Evolutionary conservation across 1,140 invertebrate species (phyloP), one percentile per base, ranked within the genome.

Genomic region (Delia radicum): DNA sequence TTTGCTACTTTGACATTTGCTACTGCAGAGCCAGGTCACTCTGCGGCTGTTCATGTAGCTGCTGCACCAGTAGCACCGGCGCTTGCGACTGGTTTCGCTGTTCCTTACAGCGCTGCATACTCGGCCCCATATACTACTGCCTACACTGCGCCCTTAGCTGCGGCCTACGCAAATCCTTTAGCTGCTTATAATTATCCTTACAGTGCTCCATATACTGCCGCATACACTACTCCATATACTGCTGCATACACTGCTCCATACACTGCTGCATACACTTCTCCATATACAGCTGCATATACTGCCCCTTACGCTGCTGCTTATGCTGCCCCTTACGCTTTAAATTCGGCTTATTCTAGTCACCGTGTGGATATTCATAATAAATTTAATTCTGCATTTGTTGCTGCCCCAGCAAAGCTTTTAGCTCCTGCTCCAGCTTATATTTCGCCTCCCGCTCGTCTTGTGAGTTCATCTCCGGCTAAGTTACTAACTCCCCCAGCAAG

Each of bases 291-390:
- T 27, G 21, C 42, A 1, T 73, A 73, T 31, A 0, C 72, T 21
- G 72, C 72, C 12, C 13, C 72, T 12, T 73, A 73, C 15, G 24
- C 72, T 13, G 72, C 72, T 18, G 13, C 72, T 3, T 73, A 73
- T 12, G n/a, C 72, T 24, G 27, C 74, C 0, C 63, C 63, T 8
- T 73, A 73, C 63, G 69, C 75, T 74, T 37, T 71, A 55, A 27
- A n/a, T 26, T 73, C 37, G 6, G 37, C 72, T 27, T 48, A 8
- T 28, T 8, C 18, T 10, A 61, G 42, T 31, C 72, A 48, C 15
- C 72, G 37, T 28, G n/a, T 61, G 12, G 72, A 48, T 73, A 21
- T 61, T n/a, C 26, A 46, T 24, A 73, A 61, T 5, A 61, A n/a
- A 73, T 61, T 28, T 18, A 27, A 21, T 61, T 18, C 72, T 10